phyloP scores from a whole-genome alignment of 2,113 vertebrate species.

The Brachyhypopomus gauderio region DNA sequence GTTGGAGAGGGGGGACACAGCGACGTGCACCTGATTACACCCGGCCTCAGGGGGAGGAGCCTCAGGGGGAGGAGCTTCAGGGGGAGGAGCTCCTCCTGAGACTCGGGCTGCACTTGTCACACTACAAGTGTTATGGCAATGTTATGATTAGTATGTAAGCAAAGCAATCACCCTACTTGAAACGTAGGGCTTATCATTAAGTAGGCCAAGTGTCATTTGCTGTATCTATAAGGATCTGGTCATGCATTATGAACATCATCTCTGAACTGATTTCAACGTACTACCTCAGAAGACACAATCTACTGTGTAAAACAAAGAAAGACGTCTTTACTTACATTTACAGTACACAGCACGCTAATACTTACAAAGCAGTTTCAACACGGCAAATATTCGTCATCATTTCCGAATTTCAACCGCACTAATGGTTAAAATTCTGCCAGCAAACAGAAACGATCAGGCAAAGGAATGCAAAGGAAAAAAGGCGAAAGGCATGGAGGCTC shows the following conservation, averaged over 20 bases:
- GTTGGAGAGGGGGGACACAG: no score
- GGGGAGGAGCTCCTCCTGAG: background rate
- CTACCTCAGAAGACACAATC: no score
- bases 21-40: no score
- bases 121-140: slow-evolving; percentile 30
- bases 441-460: slow-evolving; percentile 74
- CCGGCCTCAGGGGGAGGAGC: background rate
- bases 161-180: slow-evolving; percentile 1
- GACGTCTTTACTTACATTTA: background rate
- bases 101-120: no score
- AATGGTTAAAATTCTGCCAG: slow-evolving; percentile 77
- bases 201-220: background rate
- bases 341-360: slow-evolving; percentile 58
- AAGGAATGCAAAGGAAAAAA: slow-evolving; percentile 67
- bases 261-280: background rate
- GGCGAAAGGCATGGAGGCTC: slow-evolving; percentile 75
- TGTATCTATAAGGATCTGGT: background rate
- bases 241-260: background rate
- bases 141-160: slow-evolving; percentile 39
- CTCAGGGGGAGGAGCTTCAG: background rate
- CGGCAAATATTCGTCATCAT: slow-evolving; percentile 67
- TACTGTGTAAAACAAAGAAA: no score
- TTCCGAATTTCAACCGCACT: slow-evolving; percentile 76
- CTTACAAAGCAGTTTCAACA: slow-evolving; percentile 60
- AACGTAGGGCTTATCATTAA: background rate